Percentiles rank a stretch among this genome's conserved stretches.
Evolutionary conservation across 2,888 invertebrate species (phyloP).

Genomic region (Seira sanloemensis): DNA sequence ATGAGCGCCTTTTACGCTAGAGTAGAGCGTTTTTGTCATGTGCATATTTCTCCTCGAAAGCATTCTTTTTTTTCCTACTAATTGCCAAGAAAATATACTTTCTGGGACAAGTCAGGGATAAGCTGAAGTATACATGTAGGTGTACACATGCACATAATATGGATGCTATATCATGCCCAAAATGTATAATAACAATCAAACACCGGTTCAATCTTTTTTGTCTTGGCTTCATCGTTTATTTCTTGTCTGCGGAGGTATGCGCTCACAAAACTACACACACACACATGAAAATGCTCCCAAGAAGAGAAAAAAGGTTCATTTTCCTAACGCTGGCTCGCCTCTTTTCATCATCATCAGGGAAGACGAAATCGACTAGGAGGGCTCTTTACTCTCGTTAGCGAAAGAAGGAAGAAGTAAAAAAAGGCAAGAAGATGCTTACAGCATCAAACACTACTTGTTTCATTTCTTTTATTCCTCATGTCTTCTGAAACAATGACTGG

Average conservation of each 20-base stretch:
- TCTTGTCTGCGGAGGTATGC: too few species aligned
- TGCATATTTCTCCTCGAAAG: too few species aligned
- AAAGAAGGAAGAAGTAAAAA: not conserved
- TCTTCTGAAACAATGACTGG: slow-evolving; percentile 53
- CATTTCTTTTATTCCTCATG: not conserved
- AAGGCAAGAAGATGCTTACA: too few species aligned
- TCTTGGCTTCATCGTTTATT: not conserved
- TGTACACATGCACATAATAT: not conserved
- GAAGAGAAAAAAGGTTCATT: not conserved
- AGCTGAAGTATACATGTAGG: not conserved
- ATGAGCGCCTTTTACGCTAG: too few species aligned
- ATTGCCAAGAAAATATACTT: not conserved
- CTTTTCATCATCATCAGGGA: not conserved
- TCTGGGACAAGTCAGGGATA: not conserved
- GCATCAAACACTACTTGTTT: not conserved
- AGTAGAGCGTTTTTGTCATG: too few species aligned
- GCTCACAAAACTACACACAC: too few species aligned
- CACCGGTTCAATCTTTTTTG: not conserved
- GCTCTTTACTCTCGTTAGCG: not conserved
- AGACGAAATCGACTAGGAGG: not conserved
- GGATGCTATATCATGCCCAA: not conserved
- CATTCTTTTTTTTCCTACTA: not conserved
- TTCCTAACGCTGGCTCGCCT: not conserved
- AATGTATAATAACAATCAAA: not conserved
- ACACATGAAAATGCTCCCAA: not conserved